Percentiles rank a stretch among this genome's conserved stretches.
phyloP scores from a whole-genome alignment of 1,140 invertebrate genomes.

The Leucophenga varia region DNA sequence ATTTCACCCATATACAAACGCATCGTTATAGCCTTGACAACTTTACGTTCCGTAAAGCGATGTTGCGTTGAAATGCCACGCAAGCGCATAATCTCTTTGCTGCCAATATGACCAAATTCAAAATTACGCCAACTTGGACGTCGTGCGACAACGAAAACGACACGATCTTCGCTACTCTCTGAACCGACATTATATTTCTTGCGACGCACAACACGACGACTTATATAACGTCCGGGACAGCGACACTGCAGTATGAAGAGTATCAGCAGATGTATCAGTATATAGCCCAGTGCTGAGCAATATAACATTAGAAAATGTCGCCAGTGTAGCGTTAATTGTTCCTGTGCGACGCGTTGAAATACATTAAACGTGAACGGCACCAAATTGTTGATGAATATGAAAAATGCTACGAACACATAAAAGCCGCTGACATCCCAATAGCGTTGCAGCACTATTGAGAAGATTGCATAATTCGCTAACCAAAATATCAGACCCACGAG shows the following conservation, averaged over 20 bases:
- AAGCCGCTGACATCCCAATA: slow-evolving; percentile 23
- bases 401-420: slow-evolving; percentile 26
- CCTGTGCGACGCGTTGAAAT: slow-evolving; percentile 12
- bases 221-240: slow-evolving; percentile 28
- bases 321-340: not conserved
- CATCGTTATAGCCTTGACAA: slow-evolving; percentile 69
- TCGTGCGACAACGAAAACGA: slow-evolving; percentile 9
- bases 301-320: slow-evolving; percentile 19
- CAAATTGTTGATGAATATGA: slow-evolving; percentile 35
- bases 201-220: slow-evolving; percentile 13
- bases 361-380: slow-evolving; percentile 29
- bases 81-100: slow-evolving; percentile 26
- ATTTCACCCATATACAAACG: slow-evolving; percentile 67
- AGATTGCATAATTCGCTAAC: slow-evolving; percentile 36
- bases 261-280: slow-evolving; percentile 8
- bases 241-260: slow-evolving; percentile 26
- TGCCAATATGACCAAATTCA: slow-evolving; percentile 34
- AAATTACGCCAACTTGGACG: slow-evolving; percentile 30
- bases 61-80: slow-evolving; percentile 27
- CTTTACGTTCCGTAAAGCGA: slow-evolving; percentile 48
- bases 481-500: slow-evolving; percentile 28
- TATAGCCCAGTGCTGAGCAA: slow-evolving; percentile 8
- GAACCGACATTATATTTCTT: not conserved
- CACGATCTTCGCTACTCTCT: not conserved
- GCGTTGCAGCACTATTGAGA: slow-evolving; percentile 25